Base-by-base conservation (phyloP, 2,797 vertebrate species). In the Tinamus major region DNA sequence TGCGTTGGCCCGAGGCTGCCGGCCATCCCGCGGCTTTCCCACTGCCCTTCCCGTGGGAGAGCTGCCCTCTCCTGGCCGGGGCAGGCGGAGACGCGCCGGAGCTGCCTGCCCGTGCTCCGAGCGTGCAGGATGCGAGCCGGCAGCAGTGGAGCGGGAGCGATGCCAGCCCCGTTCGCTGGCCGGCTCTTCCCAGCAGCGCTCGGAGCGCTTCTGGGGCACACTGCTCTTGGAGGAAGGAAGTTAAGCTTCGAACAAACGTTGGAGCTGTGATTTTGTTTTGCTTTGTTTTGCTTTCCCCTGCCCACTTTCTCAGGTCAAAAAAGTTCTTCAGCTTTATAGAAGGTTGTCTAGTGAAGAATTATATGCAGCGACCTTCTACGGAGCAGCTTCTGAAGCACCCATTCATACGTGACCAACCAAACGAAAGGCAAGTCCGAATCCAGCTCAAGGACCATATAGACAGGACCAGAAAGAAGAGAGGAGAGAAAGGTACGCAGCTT, bases 321-420 rank as follows among this genome's bases (percentile, higher is more conserved):
- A 99, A 99, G 96, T 99, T 99, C 97, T 99, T 99, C 97, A 99
- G 98, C 97, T 99, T 99, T 97, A 99, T 99, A 87, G 99, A 99
- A 97, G 98, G 99, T 85, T 99, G 99, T 96, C 98, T 99, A 97
- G 99, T 99, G 96, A 99, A 99, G 98, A 99, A 99, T 94, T 99
- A 99, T 96, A 99, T 98, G 72, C 99, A 99, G 94, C 98, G 99
- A 13, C 99, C 99, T 51, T 98, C 99, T 93, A 99, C 99, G 2
- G 99, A 99, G 46, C 99, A 99, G 89, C 98, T 99, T 76, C 97
- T 99, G 81, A 99, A 99, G 81, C 99, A 99, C 92, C 99, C 99
- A 31, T 99, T 99, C 97, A 99, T 99, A 97, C 98, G 99, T 85
- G 99, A 99, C 97, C 99, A 99, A 97, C 99, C 99, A 95, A 99